Base-by-base conservation (phyloP, 2,113 vertebrate species). In the Dicentrarchus labrax region DNA sequence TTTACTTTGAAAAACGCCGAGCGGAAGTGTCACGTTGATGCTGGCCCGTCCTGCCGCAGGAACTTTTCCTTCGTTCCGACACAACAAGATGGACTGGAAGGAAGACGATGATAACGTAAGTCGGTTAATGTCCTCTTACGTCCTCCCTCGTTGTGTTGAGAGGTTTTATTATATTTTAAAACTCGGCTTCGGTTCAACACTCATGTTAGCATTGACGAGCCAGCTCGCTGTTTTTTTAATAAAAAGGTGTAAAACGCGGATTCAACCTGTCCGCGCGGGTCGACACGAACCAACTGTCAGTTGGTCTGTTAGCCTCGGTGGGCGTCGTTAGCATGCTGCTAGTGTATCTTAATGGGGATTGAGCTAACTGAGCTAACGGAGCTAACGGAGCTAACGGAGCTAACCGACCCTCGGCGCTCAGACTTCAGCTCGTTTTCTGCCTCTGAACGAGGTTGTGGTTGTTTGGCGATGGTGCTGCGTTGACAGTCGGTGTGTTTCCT, bases 61-160 rank as follows among this genome's bases (percentile, higher is more conserved):
- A 84, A 88, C 86, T 81, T 88, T 84, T 50, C 3, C 43, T 69
- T 77, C 51, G 39, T 71, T 82, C 57, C 82, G 81, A 45, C 85
- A 86, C 74, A 78, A 74, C 87, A 90, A 90, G 65, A 96, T 96
- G 95, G 94, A 95, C 59, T 96, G 95, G 95, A 83, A 41, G 1
- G 91, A 88, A 43, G 88, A 79, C 53, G 85, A 76, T 0, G 45
- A 19, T 68, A 30, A 30, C 30, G 95, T 96, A 79, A 94, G 92
- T 91, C 21, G 61, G 67, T 43, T 0, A 16, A 1, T 47, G 45
- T 45, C 9, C 43, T n/a, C n/a, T n/a, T n/a, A n/a, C n/a, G n/a
- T n/a, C n/a, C n/a, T n/a, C n/a, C n/a, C n/a, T n/a, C n/a, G n/a
- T n/a, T n/a, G n/a, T n/a, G n/a, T n/a, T n/a, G n/a, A n/a, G n/a